phyloP scores from a whole-genome alignment of 2,113 vertebrate species.

The Trematomus loennbergii region DNA sequence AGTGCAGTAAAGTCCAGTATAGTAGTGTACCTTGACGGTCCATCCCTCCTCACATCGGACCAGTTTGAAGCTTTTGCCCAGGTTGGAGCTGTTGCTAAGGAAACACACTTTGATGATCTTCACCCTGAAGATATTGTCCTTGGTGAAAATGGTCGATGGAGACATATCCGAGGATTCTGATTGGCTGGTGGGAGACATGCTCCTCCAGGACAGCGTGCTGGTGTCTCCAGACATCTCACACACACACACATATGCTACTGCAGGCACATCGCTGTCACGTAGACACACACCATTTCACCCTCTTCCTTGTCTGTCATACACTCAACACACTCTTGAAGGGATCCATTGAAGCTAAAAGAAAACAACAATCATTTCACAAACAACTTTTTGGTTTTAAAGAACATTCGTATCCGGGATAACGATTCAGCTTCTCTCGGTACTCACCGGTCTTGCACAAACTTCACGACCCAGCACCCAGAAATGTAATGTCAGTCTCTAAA shows the following conservation, averaged over 20 bases:
- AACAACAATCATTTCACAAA: background rate
- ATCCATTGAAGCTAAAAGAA: slow-evolving; percentile 34
- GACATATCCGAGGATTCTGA: slow-evolving; percentile 57
- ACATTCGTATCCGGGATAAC: background rate
- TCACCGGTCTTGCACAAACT: slow-evolving; percentile 44
- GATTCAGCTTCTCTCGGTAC: slow-evolving; percentile 23
- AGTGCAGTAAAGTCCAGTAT: background rate
- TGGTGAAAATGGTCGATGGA: slow-evolving; percentile 61
- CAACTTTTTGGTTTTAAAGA: background rate
- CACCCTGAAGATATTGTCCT: slow-evolving; percentile 72
- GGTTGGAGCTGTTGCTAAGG: slow-evolving; percentile 92
- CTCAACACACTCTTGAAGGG: background rate
- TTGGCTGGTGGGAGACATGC: slow-evolving; percentile 73
- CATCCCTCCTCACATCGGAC: slow-evolving; percentile 91
- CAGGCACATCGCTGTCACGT: slow-evolving; percentile 14
- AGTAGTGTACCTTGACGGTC: slow-evolving; percentile 86
- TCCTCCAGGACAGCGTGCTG: slow-evolving; percentile 83
- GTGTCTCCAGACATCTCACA: slow-evolving; percentile 88
- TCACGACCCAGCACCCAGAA: background rate
- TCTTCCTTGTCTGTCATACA: background rate
- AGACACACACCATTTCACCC: slow-evolving; percentile 1
- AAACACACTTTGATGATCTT: slow-evolving; percentile 97
- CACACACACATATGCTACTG: slow-evolving; percentile 30
- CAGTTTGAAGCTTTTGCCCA: slow-evolving; percentile 96
- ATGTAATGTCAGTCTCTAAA: background rate